A percentile compares a stretch with the other conserved stretches of the same genome.
Evolutionary conservation across 2,113 vertebrate genomes (phyloP).

Genomic region (Tetraodon nigroviridis): DNA sequence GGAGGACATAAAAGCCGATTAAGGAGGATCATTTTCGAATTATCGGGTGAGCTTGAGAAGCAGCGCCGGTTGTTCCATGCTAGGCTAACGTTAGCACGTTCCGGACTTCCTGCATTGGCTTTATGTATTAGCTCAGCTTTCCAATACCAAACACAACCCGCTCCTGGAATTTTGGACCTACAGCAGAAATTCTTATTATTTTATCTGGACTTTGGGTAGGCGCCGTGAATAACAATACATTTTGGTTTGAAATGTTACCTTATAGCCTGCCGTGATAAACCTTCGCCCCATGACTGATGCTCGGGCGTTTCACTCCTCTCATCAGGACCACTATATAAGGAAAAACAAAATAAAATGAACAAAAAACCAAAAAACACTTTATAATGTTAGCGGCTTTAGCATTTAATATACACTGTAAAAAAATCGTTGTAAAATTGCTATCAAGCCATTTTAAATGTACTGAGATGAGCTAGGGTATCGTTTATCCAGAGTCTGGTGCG

Average conservation of each 20-base stretch:
- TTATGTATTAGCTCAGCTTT: constrained; percentile 13
- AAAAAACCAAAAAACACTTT: too few species aligned
- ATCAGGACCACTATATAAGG: constrained; percentile 57
- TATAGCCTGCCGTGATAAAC: too few species aligned
- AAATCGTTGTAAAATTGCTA: too few species aligned
- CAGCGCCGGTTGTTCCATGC: background rate
- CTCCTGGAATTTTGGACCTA: too few species aligned
- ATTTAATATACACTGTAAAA: too few species aligned
- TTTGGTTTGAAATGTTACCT: background rate
- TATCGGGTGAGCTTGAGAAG: constrained; percentile 21
- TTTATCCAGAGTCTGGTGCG: too few species aligned
- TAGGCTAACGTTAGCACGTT: constrained; percentile 30
- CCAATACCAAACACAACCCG: background rate
- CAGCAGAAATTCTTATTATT: background rate
- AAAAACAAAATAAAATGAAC: too few species aligned
- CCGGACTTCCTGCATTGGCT: constrained; percentile 32
- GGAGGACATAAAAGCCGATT: constrained; percentile 20
- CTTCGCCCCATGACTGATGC: background rate
- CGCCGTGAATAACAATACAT: background rate
- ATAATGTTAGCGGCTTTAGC: too few species aligned
- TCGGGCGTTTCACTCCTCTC: constrained; percentile 44
- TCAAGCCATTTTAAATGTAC: too few species aligned
- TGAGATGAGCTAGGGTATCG: too few species aligned
- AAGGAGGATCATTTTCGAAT: constrained; percentile 2
- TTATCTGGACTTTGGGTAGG: background rate